Conservation (phyloP, 2,797 vertebrate species). For the Leptatherina wallacei region DNA sequence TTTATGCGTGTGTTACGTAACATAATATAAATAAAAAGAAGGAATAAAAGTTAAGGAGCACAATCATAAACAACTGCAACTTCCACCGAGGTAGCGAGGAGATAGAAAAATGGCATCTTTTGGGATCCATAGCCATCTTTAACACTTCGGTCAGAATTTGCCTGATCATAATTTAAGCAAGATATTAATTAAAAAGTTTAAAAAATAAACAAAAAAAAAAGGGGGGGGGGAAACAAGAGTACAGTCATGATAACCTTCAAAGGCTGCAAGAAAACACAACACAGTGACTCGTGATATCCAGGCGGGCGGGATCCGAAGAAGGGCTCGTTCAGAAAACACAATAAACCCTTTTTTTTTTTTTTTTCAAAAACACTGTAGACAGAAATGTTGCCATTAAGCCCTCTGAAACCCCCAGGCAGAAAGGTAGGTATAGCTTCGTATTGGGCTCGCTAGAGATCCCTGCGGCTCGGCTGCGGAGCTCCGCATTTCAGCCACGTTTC, state of each 20-base stretch:
- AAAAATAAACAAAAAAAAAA: not conserved
- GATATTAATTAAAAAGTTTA: not conserved
- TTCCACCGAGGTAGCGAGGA: slow-evolving; percentile 1
- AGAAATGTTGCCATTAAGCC: not conserved
- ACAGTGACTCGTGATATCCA: slow-evolving; percentile 69
- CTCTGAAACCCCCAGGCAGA: rapidly evolving
- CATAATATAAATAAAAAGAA: not conserved
- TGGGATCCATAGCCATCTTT: not conserved
- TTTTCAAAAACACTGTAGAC: not conserved
- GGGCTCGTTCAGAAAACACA: slow-evolving; percentile 41
- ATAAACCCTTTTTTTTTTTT: slow-evolving; percentile 18
- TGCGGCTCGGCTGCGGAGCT: slow-evolving; percentile 48
- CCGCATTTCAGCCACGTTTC: slow-evolving; percentile 80
- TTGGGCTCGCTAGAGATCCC: slow-evolving; percentile 5
- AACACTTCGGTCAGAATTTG: not conserved
- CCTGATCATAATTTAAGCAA: not conserved
- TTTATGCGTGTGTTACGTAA: rapidly evolving
- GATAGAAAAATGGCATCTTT: no score
- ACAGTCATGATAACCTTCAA: slow-evolving; percentile 57
- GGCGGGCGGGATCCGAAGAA: slow-evolving; percentile 66
- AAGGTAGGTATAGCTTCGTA: not conserved
- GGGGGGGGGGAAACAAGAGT: not conserved
- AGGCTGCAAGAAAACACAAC: slow-evolving; percentile 40
- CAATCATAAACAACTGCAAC: slow-evolving; percentile 18
- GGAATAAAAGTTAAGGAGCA: slow-evolving; percentile 37